phyloP scores from a whole-genome alignment of 2,797 vertebrate genomes.

The Columba guinea region DNA sequence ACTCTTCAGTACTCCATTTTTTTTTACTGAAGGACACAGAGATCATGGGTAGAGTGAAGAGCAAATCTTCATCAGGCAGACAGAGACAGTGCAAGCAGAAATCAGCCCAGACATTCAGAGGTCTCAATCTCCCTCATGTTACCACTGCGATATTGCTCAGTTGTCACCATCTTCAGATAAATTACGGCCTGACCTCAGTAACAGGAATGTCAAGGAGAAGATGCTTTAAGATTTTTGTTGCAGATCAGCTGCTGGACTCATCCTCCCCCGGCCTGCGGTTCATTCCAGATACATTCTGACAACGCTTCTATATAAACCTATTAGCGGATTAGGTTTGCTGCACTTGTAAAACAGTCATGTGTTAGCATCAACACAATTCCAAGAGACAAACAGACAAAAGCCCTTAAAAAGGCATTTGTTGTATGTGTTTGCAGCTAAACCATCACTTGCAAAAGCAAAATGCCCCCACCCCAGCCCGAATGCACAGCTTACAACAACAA shows the following conservation, averaged over 20 bases:
- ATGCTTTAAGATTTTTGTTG: constrained; percentile 50
- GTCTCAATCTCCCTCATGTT: constrained; percentile 20
- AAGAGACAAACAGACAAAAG: constrained; percentile 59
- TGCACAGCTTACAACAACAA: constrained; percentile 37
- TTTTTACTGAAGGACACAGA: background rate
- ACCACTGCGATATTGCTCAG: constrained; percentile 34
- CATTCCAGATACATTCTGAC: background rate
- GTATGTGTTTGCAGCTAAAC: background rate
- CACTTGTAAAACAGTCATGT: constrained; percentile 39
- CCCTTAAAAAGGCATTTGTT: constrained; percentile 27
- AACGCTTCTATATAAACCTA: constrained; percentile 37
- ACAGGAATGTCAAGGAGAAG: constrained; percentile 58
- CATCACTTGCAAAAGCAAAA: background rate
- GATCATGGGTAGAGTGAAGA: background rate
- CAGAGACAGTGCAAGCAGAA: constrained; percentile 13
- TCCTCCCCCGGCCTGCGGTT: background rate
- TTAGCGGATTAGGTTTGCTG: constrained; percentile 52
- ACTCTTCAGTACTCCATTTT: background rate
- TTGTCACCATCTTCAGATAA: constrained; percentile 52
- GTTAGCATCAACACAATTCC: constrained; percentile 51
- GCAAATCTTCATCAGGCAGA: constrained; percentile 52
- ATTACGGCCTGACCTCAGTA: constrained; percentile 52
- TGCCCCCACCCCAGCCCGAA: constrained; percentile 18
- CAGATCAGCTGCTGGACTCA: constrained; percentile 40
- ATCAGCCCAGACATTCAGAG: constrained; percentile 43